phyloP scores from a whole-genome alignment of 2,888 invertebrate genomes.

The Tinea pellionella region DNA sequence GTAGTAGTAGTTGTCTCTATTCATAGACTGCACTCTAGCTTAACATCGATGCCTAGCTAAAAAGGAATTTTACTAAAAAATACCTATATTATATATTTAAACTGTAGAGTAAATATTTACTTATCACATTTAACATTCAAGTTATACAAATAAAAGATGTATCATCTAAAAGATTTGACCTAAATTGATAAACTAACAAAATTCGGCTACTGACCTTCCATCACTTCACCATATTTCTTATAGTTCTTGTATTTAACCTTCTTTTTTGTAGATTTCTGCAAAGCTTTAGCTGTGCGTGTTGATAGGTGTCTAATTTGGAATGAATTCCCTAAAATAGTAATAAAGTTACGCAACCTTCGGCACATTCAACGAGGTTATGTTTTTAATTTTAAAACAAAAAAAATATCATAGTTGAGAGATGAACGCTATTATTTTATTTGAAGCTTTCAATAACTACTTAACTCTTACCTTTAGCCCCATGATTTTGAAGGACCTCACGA shows the following conservation, averaged over 20 bases:
- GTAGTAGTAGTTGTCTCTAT: too few relatives aligned
- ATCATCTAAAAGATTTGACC: not conserved
- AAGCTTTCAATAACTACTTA: not conserved
- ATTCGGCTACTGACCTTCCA: conserved; percentile 66
- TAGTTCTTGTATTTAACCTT: conserved; percentile 54
- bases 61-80: too few relatives aligned
- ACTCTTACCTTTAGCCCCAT: conserved; percentile 37
- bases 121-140: not conserved
- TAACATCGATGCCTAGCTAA: too few relatives aligned
- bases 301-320: conserved; percentile 43
- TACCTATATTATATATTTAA: too few relatives aligned
- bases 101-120: not conserved
- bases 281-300: conserved; percentile 48
- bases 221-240: conserved; percentile 74
- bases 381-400: conserved; percentile 17
- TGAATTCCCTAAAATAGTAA: conserved; percentile 9
- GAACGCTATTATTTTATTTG: too few relatives aligned
- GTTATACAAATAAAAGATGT: not conserved
- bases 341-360: conserved; percentile 49
- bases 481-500: conserved; percentile 29
- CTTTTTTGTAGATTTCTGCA: conserved; percentile 42
- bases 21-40: too few relatives aligned
- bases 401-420: too few relatives aligned
- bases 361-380: conserved; percentile 29
- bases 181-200: conserved; percentile 14